Evolutionary conservation across 2,888 invertebrate genomes (phyloP).

Genomic region (Drosophila quinaria): DNA sequence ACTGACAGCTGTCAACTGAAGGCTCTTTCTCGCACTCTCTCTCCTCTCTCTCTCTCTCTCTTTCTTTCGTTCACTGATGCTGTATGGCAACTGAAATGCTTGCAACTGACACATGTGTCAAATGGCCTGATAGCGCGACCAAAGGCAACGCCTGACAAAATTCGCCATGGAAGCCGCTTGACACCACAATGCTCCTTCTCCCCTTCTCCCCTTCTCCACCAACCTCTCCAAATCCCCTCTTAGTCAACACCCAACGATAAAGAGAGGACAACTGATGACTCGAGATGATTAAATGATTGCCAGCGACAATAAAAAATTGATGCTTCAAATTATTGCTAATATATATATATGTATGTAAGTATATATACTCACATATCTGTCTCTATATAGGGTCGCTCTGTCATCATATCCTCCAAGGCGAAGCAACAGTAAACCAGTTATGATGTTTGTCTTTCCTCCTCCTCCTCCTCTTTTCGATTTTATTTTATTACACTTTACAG

Average conservation of each 20-base stretch:
- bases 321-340: constrained; percentile 78
- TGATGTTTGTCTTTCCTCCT: constrained; percentile 35
- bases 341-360: constrained; percentile 20
- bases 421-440: constrained; percentile 32
- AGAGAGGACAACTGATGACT: constrained; percentile 68
- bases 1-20: constrained; percentile 77
- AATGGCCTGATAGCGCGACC: constrained; percentile 67
- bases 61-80: no score
- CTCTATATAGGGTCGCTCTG: not conserved
- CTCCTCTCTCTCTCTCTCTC: not conserved
- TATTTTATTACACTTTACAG: constrained; percentile 37
- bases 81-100: constrained; percentile 56
- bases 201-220: not conserved
- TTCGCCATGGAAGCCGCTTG: constrained; percentile 44
- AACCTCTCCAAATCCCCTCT: not conserved
- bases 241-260: constrained; percentile 11
- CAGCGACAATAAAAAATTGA: constrained; percentile 73
- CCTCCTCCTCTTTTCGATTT: constrained; percentile 28
- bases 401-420: not conserved
- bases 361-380: not conserved
- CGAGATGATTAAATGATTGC: constrained; percentile 82
- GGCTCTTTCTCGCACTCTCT: constrained; percentile 23
- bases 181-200: not conserved
- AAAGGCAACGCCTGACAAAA: constrained; percentile 47
- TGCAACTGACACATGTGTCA: constrained; percentile 82